phyloP scores from a whole-genome alignment of 2,888 invertebrate genomes.

The Drosophila algonquin region DNA sequence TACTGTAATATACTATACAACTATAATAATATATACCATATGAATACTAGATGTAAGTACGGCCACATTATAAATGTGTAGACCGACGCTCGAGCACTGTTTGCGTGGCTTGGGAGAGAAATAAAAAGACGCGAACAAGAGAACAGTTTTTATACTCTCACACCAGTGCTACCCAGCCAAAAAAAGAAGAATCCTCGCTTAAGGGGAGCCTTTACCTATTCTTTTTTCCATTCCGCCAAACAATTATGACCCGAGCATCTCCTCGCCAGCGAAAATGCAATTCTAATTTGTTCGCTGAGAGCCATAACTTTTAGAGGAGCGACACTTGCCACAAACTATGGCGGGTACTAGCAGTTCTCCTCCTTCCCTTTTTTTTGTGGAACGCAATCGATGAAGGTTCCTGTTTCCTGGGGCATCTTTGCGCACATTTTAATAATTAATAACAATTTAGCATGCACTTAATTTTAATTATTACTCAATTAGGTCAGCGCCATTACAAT shows the following conservation, averaged over 20 bases:
- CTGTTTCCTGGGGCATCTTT: constrained; percentile 4
- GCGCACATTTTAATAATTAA: constrained; percentile 66
- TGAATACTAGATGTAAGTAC: too few relatives aligned
- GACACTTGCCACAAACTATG: constrained; percentile 51
- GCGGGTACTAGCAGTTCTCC: background rate
- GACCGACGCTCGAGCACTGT: too few relatives aligned
- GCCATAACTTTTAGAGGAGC: constrained; percentile 12
- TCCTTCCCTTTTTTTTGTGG: background rate
- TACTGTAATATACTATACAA: too few relatives aligned
- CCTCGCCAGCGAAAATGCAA: constrained; percentile 8
- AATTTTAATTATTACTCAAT: constrained; percentile 78
- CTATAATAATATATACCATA: too few relatives aligned
- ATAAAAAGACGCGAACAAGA: too few relatives aligned
- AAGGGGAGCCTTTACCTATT: background rate
- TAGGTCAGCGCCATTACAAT: constrained; percentile 70
- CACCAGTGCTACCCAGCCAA: background rate
- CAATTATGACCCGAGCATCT: background rate
- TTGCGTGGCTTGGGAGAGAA: too few relatives aligned
- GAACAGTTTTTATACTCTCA: too few relatives aligned
- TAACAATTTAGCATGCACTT: constrained; percentile 75
- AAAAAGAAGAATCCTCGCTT: background rate
- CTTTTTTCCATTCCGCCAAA: background rate
- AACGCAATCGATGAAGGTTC: constrained; percentile 34
- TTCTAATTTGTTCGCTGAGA: constrained; percentile 22
- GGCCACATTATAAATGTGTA: too few relatives aligned